These are phyloP conservation scores for Cephus sareptanus DNA, from an alignment of 2,888 invertebrate genomes.

Conservation along the genomic window DNA sequence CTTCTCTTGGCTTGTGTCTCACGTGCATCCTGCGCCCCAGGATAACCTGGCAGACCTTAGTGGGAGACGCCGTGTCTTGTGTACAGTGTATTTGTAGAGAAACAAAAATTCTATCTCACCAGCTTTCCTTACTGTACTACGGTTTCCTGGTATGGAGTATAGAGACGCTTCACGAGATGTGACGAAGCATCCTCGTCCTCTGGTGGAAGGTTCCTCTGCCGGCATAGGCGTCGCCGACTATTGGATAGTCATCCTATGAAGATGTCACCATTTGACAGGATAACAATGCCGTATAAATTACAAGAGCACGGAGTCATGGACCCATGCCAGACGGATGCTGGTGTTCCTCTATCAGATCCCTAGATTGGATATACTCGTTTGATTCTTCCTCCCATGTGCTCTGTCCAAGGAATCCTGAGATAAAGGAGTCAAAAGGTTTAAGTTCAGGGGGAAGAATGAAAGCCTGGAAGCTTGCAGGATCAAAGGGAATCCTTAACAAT, in stretches of 20 bases:
- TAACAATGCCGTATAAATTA: constrained; percentile 58
- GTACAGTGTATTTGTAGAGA: not conserved
- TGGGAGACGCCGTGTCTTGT: not conserved
- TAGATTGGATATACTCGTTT: not conserved
- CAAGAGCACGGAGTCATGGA: constrained; percentile 24
- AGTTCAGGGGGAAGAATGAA: not conserved
- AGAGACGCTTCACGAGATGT: not conserved
- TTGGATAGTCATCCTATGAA: constrained; percentile 40
- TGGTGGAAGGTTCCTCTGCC: not conserved
- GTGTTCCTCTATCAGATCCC: not conserved
- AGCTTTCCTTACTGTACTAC: not conserved
- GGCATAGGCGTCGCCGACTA: constrained; percentile 23
- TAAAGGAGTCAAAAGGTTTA: not conserved
- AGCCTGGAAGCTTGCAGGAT: not conserved
- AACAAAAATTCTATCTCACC: not conserved
- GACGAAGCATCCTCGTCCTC: not conserved
- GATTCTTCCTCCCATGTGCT: not conserved
- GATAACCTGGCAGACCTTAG: not conserved
- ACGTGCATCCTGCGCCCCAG: not conserved
- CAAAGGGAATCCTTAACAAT: not conserved
- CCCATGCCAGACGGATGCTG: not conserved
- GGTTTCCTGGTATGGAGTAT: not conserved
- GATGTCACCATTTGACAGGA: constrained; percentile 54
- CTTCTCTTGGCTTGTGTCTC: not conserved
- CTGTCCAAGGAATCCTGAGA: not conserved